Percentiles rank a stretch among this genome's conserved stretches.
These are phyloP conservation scores for Pentalonia nigronervosa DNA, from an alignment of 1,140 invertebrate genomes.

Conservation along the genomic window DNA sequence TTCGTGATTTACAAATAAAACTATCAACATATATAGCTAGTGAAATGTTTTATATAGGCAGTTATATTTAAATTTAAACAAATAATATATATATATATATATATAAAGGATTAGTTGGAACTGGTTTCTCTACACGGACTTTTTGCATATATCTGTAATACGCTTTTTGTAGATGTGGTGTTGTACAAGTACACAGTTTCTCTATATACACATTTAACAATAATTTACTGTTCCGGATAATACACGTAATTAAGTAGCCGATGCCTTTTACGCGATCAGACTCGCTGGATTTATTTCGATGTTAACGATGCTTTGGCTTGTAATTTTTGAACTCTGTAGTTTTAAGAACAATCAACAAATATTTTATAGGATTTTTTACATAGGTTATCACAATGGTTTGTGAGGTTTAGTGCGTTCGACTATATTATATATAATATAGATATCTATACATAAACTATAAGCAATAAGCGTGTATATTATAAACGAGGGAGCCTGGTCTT, in stretches of 20 bases:
- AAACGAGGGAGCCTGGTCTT: neutral
- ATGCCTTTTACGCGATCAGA: neutral
- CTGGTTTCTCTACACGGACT: neutral
- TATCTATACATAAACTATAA: neutral
- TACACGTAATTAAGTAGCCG: neutral
- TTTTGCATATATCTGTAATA: neutral
- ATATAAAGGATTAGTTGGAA: neutral
- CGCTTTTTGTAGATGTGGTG: neutral
- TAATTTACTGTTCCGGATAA: neutral
- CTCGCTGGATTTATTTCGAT: neutral
- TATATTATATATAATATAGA: neutral
- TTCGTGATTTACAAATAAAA: constrained; percentile 19
- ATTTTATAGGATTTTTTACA: neutral
- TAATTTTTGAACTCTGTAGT: neutral
- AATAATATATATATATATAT: neutral
- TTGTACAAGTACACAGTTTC: neutral
- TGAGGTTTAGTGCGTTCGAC: neutral
- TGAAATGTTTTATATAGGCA: neutral
- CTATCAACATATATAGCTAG: neutral
- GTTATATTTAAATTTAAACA: constrained; percentile 35
- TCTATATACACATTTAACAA: neutral
- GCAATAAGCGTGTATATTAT: neutral
- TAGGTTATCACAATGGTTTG: neutral
- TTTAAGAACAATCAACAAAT: neutral
- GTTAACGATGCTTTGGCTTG: neutral